Conservation (phyloP, 2,113 vertebrate species). For the Neodon shergylaensis region DNA sequence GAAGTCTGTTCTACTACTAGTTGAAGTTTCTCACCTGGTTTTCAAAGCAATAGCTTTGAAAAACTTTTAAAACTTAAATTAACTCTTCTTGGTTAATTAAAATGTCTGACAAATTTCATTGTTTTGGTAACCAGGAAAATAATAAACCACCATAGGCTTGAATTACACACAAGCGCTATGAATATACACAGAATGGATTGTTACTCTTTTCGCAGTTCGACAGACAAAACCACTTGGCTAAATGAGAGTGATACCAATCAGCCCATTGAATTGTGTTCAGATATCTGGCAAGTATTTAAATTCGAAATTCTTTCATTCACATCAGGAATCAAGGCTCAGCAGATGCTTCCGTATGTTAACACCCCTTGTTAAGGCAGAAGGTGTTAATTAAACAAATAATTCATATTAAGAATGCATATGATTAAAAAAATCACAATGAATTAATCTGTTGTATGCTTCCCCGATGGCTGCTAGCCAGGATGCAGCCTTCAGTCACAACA, state of each 20-base stretch:
- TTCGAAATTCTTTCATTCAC: conserved; percentile 26
- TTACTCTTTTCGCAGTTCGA: conserved; percentile 18
- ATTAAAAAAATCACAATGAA: conserved; percentile 49
- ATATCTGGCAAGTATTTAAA: conserved; percentile 40
- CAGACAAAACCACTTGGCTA: not conserved
- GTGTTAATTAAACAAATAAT: conserved; percentile 71
- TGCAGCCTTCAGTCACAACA: conserved; percentile 1
- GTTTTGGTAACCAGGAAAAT: not conserved
- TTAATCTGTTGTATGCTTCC: conserved; percentile 38
- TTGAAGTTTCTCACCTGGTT: not conserved
- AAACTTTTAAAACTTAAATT: not conserved
- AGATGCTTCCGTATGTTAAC: conserved; percentile 60
- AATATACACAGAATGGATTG: not conserved
- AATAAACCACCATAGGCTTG: not conserved
- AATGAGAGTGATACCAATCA: not conserved
- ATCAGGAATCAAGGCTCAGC: conserved; percentile 45
- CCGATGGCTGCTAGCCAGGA: not conserved
- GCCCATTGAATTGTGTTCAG: not conserved
- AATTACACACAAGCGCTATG: not conserved
- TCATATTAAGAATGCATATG: conserved; percentile 57
- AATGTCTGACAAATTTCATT: not conserved
- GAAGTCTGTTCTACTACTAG: fast-evolving
- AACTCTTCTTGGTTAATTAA: not conserved
- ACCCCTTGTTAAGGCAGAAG: conserved; percentile 57
- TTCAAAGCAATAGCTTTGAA: not conserved